Evolutionary conservation across 2,888 invertebrate genomes (phyloP).

Genomic region (Trichogramma dendrolimi): DNA sequence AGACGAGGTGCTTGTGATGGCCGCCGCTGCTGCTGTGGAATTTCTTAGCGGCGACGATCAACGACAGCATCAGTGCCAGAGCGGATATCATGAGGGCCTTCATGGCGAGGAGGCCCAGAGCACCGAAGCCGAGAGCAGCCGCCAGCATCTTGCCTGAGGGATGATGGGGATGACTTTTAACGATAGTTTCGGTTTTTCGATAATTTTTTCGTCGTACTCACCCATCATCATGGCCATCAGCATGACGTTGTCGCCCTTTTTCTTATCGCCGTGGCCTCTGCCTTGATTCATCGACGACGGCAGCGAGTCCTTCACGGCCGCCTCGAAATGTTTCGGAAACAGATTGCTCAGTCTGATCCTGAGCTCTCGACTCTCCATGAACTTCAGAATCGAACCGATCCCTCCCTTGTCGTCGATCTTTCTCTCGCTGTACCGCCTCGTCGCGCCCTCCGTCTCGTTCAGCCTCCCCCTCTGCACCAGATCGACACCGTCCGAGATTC

Average conservation of each 20-base stretch:
- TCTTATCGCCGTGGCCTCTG: constrained; percentile 35
- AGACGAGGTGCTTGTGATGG: constrained; percentile 56
- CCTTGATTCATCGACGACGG: constrained; percentile 48
- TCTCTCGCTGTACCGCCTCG: constrained; percentile 51
- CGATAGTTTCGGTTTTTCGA: constrained; percentile 2
- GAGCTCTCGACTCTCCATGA: constrained; percentile 69
- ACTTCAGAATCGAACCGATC: constrained; percentile 61
- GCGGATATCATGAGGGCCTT: constrained; percentile 71
- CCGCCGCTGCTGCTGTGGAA: constrained; percentile 61
- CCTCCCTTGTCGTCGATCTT: constrained; percentile 50
- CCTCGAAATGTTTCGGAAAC: constrained; percentile 64
- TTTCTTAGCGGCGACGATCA: constrained; percentile 72
- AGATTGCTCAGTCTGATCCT: constrained; percentile 68
- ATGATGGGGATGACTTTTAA: neutral
- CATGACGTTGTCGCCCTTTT: constrained; percentile 58
- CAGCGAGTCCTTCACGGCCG: constrained; percentile 57
- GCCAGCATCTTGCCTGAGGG: constrained; percentile 59
- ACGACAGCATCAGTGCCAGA: constrained; percentile 69
- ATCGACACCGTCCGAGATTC: constrained; percentile 63
- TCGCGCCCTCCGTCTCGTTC: constrained; percentile 47
- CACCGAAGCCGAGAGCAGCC: constrained; percentile 72
- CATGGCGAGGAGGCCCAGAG: constrained; percentile 72
- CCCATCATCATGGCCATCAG: constrained; percentile 71
- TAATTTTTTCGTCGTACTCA: constrained; percentile 25
- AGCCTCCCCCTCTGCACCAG: constrained; percentile 58